Percentiles rank a stretch among this genome's conserved stretches.
Conservation (phyloP, 2,797 vertebrate species). For the Discoglossus pictus region DNA sequence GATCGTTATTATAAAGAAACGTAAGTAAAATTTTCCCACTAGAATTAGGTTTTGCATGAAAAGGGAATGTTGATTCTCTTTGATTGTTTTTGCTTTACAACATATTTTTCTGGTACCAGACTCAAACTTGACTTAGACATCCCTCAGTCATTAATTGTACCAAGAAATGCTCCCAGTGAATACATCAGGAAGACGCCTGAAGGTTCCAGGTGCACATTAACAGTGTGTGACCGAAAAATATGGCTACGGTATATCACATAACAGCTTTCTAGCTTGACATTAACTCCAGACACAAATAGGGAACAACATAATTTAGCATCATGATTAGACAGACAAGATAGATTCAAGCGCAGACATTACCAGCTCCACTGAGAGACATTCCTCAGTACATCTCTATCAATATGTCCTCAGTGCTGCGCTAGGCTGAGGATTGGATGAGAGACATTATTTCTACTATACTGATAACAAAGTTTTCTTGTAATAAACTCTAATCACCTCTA, state of each 20-base stretch:
- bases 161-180: conserved; percentile 33
- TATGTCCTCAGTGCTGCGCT: conserved; percentile 14
- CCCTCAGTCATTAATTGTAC: conserved; percentile 55
- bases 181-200: conserved; percentile 49
- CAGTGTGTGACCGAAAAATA: conserved; percentile 52
- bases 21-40: too few species aligned
- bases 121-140: conserved; percentile 31
- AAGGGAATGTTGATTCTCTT: too few species aligned
- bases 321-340: conserved; percentile 31
- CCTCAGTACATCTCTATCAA: conserved; percentile 15
- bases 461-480: conserved; percentile 36
- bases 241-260: conserved; percentile 48
- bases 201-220: conserved; percentile 52
- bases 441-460: conserved; percentile 6
- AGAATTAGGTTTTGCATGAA: too few species aligned
- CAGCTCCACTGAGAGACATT: conserved; percentile 18
- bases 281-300: conserved; percentile 27
- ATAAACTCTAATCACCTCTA: conserved; percentile 34
- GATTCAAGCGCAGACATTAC: conserved; percentile 10
- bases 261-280: conserved; percentile 42
- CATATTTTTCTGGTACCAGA: conserved; percentile 10
- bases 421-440: neutral
- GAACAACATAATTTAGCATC: conserved; percentile 35
- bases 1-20: too few species aligned
- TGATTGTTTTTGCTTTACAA: neutral